Conservation (phyloP, 2,113 vertebrate genomes). For the Isichthys henryi region DNA sequence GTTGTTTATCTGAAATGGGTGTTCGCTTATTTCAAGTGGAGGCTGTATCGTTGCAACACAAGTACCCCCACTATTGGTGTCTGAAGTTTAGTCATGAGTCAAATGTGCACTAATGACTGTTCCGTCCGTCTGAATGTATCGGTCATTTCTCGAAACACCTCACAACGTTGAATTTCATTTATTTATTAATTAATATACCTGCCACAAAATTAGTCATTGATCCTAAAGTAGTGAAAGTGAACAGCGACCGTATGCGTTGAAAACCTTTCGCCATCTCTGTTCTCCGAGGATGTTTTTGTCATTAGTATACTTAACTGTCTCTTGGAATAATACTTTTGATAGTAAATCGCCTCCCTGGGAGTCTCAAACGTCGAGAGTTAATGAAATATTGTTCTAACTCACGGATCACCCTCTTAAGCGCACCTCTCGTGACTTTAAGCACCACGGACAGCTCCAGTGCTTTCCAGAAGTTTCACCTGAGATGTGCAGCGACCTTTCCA, state of each 20-base stretch:
- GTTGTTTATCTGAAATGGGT: not conserved
- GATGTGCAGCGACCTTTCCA: not conserved
- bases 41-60: not conserved
- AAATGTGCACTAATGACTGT: not conserved
- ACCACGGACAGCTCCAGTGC: constrained; percentile 36
- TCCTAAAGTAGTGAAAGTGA: not conserved
- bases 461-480: constrained; percentile 50
- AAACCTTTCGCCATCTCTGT: not conserved
- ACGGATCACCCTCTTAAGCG: not conserved
- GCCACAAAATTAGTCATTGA: not conserved
- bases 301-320: not conserved
- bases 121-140: not conserved
- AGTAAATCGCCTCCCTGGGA: not conserved
- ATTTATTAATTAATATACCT: not conserved
- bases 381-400: not conserved
- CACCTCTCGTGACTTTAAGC: constrained; percentile 35
- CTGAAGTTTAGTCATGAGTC: not conserved
- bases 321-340: not conserved
- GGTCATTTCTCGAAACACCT: not conserved
- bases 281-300: not conserved
- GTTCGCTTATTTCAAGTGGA: not conserved
- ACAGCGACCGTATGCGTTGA: not conserved
- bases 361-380: not conserved
- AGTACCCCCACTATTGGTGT: not conserved
- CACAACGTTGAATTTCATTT: not conserved